Conservation (phyloP, 2,888 invertebrate genomes). For the Drosophila pseudotalamancana region DNA sequence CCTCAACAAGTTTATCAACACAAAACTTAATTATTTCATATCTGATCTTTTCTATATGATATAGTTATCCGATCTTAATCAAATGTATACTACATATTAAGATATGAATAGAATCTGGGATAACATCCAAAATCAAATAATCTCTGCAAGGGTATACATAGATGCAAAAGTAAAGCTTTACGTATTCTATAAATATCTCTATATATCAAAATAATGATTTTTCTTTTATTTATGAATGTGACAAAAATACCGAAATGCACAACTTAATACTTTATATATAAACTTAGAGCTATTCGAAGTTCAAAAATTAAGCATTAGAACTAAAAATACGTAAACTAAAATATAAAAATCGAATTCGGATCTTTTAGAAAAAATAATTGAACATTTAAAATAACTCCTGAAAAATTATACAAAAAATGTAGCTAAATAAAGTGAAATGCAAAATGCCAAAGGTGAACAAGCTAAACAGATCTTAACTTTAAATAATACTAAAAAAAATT, state of each 20-base stretch:
- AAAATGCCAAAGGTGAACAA: constrained; percentile 1
- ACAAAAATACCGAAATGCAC: constrained; percentile 36
- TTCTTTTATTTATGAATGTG: constrained; percentile 28
- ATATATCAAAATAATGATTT: constrained; percentile 13
- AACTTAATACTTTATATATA: constrained; percentile 22
- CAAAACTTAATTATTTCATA: no score
- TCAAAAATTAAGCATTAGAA: no score
- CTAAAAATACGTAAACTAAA: background rate
- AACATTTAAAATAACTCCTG: background rate
- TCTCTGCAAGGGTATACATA: constrained; percentile 7
- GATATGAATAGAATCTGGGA: background rate
- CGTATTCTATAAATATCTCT: constrained; percentile 1
- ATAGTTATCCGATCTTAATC: background rate
- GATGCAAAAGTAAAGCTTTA: constrained; percentile 8
- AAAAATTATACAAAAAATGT: background rate
- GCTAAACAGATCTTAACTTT: constrained; percentile 3
- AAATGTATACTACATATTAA: background rate
- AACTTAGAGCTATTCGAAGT: background rate
- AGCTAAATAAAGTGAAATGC: constrained; percentile 26
- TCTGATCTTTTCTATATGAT: background rate
- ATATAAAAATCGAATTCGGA: no score
- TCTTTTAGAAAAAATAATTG: background rate
- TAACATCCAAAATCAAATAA: no score
- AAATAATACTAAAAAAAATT: background rate
- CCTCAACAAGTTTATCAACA: no score